Evolutionary conservation across 2,797 vertebrate species (phyloP), one percentile per base, ranked within the genome.

Genomic region (Ambastaia sidthimunki): DNA sequence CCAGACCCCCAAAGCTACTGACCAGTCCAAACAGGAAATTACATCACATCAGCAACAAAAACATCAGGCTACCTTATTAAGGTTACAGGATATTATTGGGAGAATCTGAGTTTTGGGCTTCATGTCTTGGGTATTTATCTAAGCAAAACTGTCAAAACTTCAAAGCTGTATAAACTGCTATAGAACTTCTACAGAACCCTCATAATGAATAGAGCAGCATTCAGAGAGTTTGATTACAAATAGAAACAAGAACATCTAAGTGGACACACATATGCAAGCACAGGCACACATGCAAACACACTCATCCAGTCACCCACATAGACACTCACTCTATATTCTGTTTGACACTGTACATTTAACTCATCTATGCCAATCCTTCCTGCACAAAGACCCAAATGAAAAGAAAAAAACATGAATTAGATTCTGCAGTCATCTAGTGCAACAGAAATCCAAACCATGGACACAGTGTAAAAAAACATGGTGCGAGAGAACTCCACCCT

Each of bases 401-500:
- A 91, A 88, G 85, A 89, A 93, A 25, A 83, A 78, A 82, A 80
- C 77, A 82, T 80, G 83, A 88, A 76, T 89, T 79, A 92, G 78
- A 93, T 94, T 94, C 94, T 94, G 94, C 94, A 95, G 93, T 94
- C 95, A 95, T 96, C 96, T 96, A 97, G 94, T 96, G 97, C 97
- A 96, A 96, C 96, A 91, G 88, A 95, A 97, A 95, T 82, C 91
- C 93, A 93, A 93, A 97, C 95, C 94, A 95, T 94, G 95, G 96
- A 97, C 96, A 97, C 97, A 97, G 97, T 96, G 96, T 98, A 98
- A 97, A 99, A 66, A 98, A 99, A 98, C 95, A 93, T 93, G 93
- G 95, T 96, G 95, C 95, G 96, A 97, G 96, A 97, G 94, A 97
- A 95, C 92, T 94, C 94, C 94, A 95, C 97, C 95, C 93, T 96